phyloP scores from a whole-genome alignment of 2,113 vertebrate genomes.

The Arvicanthis niloticus region DNA sequence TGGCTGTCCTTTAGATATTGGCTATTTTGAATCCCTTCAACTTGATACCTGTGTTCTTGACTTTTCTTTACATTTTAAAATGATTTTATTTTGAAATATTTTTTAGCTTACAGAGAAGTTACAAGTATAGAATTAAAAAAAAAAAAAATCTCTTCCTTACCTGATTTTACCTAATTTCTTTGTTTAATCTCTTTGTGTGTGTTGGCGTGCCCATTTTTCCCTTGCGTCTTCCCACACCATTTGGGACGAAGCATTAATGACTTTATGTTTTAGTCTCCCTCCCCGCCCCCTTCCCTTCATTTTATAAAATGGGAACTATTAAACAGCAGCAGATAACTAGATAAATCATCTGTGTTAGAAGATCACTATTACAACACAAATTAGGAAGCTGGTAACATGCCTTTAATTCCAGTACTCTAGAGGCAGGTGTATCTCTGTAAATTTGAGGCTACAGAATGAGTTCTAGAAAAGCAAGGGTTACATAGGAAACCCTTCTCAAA shows the following conservation, averaged over 20 bases:
- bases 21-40: background rate
- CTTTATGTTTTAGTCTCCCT: background rate
- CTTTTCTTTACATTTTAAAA: background rate
- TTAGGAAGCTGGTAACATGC: background rate
- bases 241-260: background rate
- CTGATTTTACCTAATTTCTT: background rate
- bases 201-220: background rate
- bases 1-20: slow-evolving; percentile 9
- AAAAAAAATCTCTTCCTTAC: background rate
- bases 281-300: background rate
- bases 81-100: slow-evolving; percentile 31
- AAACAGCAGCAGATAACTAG: background rate
- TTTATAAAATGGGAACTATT: background rate
- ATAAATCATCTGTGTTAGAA: background rate
- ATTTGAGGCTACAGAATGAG: background rate
- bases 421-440: background rate
- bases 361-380: background rate
- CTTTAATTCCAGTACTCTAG: background rate
- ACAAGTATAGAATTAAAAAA: background rate
- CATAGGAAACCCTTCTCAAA: background rate
- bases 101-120: slow-evolving; percentile 52
- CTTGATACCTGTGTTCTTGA: background rate
- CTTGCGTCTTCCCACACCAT: background rate
- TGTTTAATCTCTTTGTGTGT: background rate
- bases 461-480: background rate